Percentiles rank a stretch among this genome's conserved stretches.
These are phyloP conservation scores for Abrostola tripartita DNA, from an alignment of 2,888 invertebrate species.

Conservation along the genomic window DNA sequence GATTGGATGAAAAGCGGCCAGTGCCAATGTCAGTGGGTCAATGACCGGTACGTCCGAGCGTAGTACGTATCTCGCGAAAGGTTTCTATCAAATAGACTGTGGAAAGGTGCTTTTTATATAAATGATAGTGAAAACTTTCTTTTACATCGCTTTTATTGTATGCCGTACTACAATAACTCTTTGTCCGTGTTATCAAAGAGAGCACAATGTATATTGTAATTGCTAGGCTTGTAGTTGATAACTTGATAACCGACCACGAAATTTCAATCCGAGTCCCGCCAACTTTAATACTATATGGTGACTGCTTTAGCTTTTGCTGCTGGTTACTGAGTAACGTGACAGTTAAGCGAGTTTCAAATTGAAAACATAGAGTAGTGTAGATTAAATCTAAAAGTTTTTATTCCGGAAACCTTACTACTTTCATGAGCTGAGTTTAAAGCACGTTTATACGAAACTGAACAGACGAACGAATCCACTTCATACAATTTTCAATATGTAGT, in stretches of 20 bases:
- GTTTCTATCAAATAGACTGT: constrained; percentile 33
- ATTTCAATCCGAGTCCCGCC: constrained; percentile 4
- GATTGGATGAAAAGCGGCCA: constrained; percentile 45
- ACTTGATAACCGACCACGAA: constrained; percentile 9
- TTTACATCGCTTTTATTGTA: constrained; percentile 35
- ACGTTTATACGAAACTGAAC: neutral
- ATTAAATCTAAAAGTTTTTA: neutral
- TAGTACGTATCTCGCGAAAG: constrained; percentile 37
- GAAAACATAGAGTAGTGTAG: neutral
- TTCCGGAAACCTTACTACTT: neutral
- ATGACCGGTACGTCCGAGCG: constrained; percentile 35
- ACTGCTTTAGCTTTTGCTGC: neutral
- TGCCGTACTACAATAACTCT: constrained; percentile 14
- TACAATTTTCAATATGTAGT: constrained; percentile 18
- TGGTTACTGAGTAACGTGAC: neutral
- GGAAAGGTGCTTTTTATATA: constrained; percentile 47
- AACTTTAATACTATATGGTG: constrained; percentile 1
- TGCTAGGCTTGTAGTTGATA: constrained; percentile 15
- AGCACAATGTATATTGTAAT: constrained; percentile 19
- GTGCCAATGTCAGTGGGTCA: constrained; percentile 58
- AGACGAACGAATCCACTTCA: constrained; percentile 10
- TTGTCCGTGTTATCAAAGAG: constrained; percentile 30
- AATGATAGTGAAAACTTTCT: constrained; percentile 53
- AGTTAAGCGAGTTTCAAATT: neutral
- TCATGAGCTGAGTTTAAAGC: neutral